phyloP scores from a whole-genome alignment of 2,888 invertebrate genomes.

The Athripsodes cinereus region DNA sequence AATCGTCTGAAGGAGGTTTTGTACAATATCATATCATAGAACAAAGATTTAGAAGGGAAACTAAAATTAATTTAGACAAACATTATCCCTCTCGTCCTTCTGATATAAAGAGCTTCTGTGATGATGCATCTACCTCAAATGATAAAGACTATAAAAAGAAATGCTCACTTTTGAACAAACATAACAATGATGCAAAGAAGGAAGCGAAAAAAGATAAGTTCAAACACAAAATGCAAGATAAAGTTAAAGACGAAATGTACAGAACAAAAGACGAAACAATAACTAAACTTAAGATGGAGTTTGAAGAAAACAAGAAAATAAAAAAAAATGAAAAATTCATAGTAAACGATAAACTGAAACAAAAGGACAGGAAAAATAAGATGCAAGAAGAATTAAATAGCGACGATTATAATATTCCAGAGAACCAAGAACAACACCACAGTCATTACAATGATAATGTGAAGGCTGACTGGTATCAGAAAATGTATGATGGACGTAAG shows the following conservation, averaged over 20 bases:
- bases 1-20: background rate
- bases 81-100: background rate
- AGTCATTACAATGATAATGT: background rate
- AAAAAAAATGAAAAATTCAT: slow-evolving; percentile 30
- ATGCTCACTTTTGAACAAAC: background rate
- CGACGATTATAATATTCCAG: background rate
- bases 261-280: background rate
- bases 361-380: slow-evolving; percentile 25
- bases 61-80: background rate
- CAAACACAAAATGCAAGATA: background rate
- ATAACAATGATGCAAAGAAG: background rate
- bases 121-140: background rate
- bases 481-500: slow-evolving; percentile 36
- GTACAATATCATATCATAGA: background rate
- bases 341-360: slow-evolving; percentile 36
- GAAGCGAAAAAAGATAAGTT: background rate
- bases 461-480: slow-evolving; percentile 38
- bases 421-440: background rate
- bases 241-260: background rate
- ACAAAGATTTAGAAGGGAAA: background rate
- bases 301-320: slow-evolving; percentile 31
- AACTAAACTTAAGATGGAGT: slow-evolving; percentile 29
- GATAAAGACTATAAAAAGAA: background rate
- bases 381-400: background rate
- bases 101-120: background rate